phyloP scores from a whole-genome alignment of 2,797 vertebrate genomes.

The Sebastes nivosus region DNA sequence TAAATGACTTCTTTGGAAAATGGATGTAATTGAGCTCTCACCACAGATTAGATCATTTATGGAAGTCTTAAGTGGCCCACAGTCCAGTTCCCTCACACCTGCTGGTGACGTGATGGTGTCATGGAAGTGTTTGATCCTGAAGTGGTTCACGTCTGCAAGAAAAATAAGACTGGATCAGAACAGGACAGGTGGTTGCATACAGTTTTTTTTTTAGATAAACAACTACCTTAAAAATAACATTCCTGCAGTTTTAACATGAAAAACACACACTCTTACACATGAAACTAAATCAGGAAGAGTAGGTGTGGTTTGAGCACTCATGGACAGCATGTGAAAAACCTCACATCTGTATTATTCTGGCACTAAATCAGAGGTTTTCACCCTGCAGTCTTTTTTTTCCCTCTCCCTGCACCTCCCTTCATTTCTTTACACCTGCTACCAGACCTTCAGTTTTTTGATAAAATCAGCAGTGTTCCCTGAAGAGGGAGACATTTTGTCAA shows the following conservation, averaged over 20 bases:
- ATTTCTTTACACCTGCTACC: neutral
- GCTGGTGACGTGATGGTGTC: constrained; percentile 3
- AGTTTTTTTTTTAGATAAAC: neutral
- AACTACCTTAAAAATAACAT: neutral
- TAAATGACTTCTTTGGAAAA: neutral
- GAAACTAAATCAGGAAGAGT: neutral
- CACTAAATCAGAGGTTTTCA: neutral
- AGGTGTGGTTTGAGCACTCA: neutral
- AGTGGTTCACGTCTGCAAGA: neutral
- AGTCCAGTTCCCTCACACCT: neutral
- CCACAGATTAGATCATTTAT: constrained; percentile 6
- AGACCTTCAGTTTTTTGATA: neutral
- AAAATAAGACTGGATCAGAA: neutral
- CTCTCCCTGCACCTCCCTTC: neutral
- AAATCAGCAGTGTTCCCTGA: constrained; percentile 33
- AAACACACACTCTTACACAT: neutral
- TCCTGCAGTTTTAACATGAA: neutral
- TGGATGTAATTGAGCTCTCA: neutral
- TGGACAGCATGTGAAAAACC: neutral
- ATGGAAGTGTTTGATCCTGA: constrained; percentile 32
- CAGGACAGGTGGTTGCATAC: neutral
- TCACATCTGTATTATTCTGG: neutral
- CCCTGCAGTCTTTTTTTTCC: neutral
- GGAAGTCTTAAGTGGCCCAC: neutral
- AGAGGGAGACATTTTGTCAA: constrained; percentile 75